Evolutionary conservation across 2,888 invertebrate species (phyloP), one percentile per base, ranked within the genome.

Genomic region (Lacanobia oleracea): DNA sequence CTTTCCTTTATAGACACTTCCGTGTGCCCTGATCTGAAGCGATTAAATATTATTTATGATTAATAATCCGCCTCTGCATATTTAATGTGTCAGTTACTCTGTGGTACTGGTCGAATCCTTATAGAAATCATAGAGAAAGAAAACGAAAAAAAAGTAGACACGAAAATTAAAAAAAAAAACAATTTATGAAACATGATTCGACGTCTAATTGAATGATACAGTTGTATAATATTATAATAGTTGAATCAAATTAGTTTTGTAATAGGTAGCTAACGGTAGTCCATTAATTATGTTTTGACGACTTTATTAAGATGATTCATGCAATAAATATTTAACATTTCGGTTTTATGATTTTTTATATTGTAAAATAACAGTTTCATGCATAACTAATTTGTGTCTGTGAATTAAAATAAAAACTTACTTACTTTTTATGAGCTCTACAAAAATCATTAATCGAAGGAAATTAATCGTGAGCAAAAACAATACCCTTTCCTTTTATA

Each of bases 1-100:
- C 60, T 61, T 74, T 75, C 59, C 60, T 67, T 54, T 60, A 75
- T 43, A 48, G n/a, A 6, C 5, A 60, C 54, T 74, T 74, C 67
- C 75, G 67, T 75, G 4, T 48, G 0, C 16, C 18, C 1, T 6
- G n/a, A 48, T 72, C 60, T 62, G 12, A 33, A 16, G 16, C 23
- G 43, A 45, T 61, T n/a, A n/a, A n/a, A 9, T 27, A 12, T 37
- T 51, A 45, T 61, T 72, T 51, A 71, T 51, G 23, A 16, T 16
- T 48, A 8, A 18, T 18, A 8, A 18, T 4, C 48, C 48, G 48
- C 48, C 48, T 8, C 48, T 48, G 9, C 10, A 12, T 1, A 43
- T 43, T 43, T 43, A 5, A 16, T 16, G 14, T 43, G 43, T 43
- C 18, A 18, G 18, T 9, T 27, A 14, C n/a, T 33, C 10, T 7